Evolutionary conservation across 1,140 invertebrate species (phyloP).

Genomic region (Homalodisca vitripennis): DNA sequence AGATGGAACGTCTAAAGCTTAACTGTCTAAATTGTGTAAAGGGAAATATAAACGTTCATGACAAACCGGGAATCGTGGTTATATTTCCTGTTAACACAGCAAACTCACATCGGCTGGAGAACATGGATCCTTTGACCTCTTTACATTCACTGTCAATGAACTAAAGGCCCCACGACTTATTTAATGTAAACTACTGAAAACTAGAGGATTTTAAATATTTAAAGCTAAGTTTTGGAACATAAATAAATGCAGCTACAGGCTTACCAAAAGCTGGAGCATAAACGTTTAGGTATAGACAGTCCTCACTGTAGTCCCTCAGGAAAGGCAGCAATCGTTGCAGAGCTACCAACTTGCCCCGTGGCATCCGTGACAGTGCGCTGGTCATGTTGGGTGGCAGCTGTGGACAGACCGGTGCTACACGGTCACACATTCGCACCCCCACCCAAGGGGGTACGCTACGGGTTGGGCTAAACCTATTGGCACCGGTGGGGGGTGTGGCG

Average conservation of each 20-base stretch:
- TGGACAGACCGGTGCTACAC: constrained; percentile 85
- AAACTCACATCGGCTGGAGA: too few species aligned
- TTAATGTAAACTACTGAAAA: not conserved
- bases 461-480: constrained; percentile 85
- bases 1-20: too few species aligned
- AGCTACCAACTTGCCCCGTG: constrained; percentile 79
- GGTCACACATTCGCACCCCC: constrained; percentile 58
- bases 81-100: too few species aligned
- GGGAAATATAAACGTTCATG: too few species aligned
- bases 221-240: not conserved
- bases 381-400: constrained; percentile 76
- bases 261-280: constrained; percentile 70
- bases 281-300: constrained; percentile 27
- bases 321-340: constrained; percentile 76
- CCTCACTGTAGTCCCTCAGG: constrained; percentile 74
- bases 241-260: too few species aligned
- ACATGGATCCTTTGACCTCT: too few species aligned
- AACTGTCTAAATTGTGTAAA: too few species aligned
- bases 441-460: constrained; percentile 88
- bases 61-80: too few species aligned
- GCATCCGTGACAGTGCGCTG: constrained; percentile 77
- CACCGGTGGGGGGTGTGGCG: constrained; percentile 85
- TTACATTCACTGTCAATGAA: too few species aligned
- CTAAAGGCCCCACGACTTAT: too few species aligned
- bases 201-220: not conserved